These are phyloP conservation scores for Acrocyrtus sp. DNA, from an alignment of 2,888 invertebrate species.

Conservation along the genomic window DNA sequence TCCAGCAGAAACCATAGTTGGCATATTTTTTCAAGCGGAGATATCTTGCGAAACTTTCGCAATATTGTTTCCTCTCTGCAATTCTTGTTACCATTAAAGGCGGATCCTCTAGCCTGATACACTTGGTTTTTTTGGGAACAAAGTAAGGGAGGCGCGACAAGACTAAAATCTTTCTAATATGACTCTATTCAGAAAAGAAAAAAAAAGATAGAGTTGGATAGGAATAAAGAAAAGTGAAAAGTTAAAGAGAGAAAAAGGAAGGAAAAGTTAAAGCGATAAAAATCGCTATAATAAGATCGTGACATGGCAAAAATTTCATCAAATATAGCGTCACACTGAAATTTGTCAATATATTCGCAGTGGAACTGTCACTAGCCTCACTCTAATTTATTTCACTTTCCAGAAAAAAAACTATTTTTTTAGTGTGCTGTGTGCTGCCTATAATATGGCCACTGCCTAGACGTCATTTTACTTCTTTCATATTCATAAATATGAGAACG, in stretches of 20 bases:
- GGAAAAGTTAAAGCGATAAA: slow-evolving; percentile 34
- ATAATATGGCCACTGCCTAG: no score
- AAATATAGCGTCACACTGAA: no score
- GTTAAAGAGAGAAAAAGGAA: slow-evolving; percentile 34
- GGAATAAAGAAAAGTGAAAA: slow-evolving; percentile 44
- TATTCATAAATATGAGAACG: no score
- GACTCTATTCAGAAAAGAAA: not conserved
- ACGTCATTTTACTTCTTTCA: no score
- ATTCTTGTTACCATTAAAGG: slow-evolving; percentile 14
- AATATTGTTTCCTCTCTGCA: slow-evolving; percentile 39
- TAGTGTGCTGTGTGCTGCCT: no score
- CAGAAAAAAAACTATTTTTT: no score
- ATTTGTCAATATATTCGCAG: no score
- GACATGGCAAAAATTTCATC: no score
- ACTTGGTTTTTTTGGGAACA: no score
- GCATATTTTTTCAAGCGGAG: slow-evolving; percentile 32
- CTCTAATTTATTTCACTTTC: no score
- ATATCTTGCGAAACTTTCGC: slow-evolving; percentile 48
- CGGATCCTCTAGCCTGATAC: no score
- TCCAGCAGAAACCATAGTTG: not conserved
- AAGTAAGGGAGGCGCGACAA: not conserved
- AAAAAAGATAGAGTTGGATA: not conserved
- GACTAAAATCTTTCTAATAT: slow-evolving; percentile 2
- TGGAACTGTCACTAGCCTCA: no score
- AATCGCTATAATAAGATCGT: slow-evolving; percentile 16